Base-by-base conservation (phyloP, 2,888 invertebrate species). In the Melangyna quadrimaculata region DNA sequence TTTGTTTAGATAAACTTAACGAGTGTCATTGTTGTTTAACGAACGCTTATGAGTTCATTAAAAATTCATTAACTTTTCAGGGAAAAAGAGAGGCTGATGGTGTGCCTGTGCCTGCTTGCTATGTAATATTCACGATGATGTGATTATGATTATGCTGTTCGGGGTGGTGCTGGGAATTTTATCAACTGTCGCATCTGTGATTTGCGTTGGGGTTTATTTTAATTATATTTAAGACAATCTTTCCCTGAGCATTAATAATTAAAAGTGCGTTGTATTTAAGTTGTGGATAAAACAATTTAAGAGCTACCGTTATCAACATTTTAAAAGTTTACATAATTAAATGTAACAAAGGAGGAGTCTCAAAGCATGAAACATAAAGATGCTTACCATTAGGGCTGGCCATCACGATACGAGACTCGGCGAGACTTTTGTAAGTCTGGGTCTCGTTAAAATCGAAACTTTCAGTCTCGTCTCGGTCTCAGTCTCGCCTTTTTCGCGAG, bases 21-120 rank as follows among this genome's bases (percentile, higher is more conserved):
- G 83, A 79, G 79, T 83, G 79, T 79, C 83, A 79, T 79, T 83
- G 79, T 83, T 84, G 83, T 63, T 79, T 84, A 79, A 79, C 74
- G 70, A 79, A 70, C 65, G 71, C 83, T 84, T 84, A 84, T 71
- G 79, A 79, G 73, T 84, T 84, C 74, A 84, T 84, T 84, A 75
- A 79, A 84, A 84, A 84, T 84, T 71, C 83, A 84, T 84, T 84
- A 84, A 84, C 57, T 78, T 40, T 59, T 24, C 35, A 35, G 51
- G 10, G 32, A 14, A 37, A 40, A 51, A n/a, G 12, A 14, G 4
- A 19, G 32, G 43, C 48, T 55, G 19, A 14, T 12, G 61, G 10
- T 17, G n/a, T 43, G 24, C 12, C 14, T 14, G 35, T 17, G 53
- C n/a, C 12, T 10, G 10, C 6, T 65, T 17, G 53, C 17, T 43